phyloP scores from a whole-genome alignment of 2,797 vertebrate species.

The Diplodus puntazzo region DNA sequence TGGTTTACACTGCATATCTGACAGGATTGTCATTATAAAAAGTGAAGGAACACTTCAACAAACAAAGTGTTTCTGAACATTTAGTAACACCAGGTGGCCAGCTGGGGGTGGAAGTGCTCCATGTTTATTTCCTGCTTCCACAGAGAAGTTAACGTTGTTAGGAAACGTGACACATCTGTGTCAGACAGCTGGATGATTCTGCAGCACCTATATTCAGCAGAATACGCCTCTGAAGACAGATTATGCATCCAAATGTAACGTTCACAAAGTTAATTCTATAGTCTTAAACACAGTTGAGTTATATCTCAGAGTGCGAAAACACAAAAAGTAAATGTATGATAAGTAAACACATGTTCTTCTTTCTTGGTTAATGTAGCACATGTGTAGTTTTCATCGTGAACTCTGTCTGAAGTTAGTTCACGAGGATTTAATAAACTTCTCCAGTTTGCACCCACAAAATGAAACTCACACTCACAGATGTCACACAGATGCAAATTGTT shows the following conservation, averaged over 20 bases:
- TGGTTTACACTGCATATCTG: neutral
- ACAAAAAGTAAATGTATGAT: neutral
- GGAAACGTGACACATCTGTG: neutral
- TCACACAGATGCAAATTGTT: neutral
- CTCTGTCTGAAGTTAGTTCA: neutral
- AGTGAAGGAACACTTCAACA: neutral
- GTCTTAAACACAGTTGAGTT: neutral
- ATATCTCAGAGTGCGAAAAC: neutral
- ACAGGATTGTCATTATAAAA: neutral
- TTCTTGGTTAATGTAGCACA: too few relatives aligned
- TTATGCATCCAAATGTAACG: neutral
- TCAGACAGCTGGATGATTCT: neutral
- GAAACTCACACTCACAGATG: neutral
- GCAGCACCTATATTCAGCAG: neutral
- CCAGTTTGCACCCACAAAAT: neutral
- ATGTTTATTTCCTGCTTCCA: neutral
- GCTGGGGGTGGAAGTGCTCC: conserved; percentile 53
- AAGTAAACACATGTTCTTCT: too few relatives aligned
- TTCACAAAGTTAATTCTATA: too few relatives aligned
- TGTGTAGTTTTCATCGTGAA: neutral
- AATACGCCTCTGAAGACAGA: neutral
- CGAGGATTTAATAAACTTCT: neutral
- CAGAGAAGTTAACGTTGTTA: neutral
- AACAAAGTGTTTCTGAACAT: neutral
- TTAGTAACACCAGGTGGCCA: conserved; percentile 48